Conservation (phyloP, 2,797 vertebrate species). For the Sebastes oblongus region DNA sequence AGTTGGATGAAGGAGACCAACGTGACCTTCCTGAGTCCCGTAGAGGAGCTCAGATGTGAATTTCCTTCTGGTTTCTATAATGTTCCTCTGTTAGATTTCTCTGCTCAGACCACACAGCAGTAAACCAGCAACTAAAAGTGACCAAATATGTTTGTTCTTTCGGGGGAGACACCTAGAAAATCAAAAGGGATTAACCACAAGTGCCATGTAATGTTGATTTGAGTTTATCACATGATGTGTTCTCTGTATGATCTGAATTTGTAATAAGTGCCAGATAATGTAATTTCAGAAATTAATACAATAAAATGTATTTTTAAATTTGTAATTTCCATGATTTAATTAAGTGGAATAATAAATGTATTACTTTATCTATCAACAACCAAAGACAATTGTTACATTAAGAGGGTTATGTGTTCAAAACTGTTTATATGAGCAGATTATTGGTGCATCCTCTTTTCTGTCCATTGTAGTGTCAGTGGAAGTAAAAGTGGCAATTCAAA, state of each 20-base stretch:
- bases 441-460: not conserved
- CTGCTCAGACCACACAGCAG: not conserved
- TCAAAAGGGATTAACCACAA: not conserved
- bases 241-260: not conserved
- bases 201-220: not conserved
- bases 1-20: constrained; percentile 84
- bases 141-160: not conserved
- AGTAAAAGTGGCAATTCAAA: not conserved
- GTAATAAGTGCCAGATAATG: not conserved
- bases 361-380: not conserved
- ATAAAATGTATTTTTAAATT: not conserved
- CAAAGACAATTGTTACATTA: no score
- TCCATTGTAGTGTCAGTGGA: no score
- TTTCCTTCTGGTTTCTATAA: constrained; percentile 45
- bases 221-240: not conserved
- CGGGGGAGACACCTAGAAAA: not conserved
- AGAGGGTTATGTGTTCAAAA: not conserved
- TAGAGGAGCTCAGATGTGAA: constrained; percentile 68
- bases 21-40: constrained; percentile 67
- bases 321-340: not conserved
- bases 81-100: constrained; percentile 45
- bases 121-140: not conserved
- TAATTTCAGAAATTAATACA: not conserved
- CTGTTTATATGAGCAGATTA: not conserved
- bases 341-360: not conserved